These are phyloP conservation scores for Galagoides demidoff DNA, from an alignment of 2,797 vertebrate genomes.

Conservation along the genomic window DNA sequence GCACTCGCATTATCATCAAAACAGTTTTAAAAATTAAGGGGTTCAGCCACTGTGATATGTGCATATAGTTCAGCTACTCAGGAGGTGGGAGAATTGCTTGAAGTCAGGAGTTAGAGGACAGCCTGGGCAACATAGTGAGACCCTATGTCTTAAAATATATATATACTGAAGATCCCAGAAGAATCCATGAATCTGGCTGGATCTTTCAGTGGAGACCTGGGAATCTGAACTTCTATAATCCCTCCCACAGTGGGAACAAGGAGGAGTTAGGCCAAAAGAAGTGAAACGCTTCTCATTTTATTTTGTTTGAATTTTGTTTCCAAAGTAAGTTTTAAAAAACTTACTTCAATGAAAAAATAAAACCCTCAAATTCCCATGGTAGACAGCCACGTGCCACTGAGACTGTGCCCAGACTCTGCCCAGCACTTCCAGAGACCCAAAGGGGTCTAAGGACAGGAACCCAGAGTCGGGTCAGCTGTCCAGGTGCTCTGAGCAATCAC, in stretches of 20 bases:
- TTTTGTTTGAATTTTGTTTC: neutral
- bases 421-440: neutral
- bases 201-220: neutral
- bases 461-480: neutral
- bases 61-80: neutral
- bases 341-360: neutral
- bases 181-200: neutral
- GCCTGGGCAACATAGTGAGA: neutral
- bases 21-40: neutral
- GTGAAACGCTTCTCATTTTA: neutral
- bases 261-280: neutral
- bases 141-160: neutral
- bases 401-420: neutral
- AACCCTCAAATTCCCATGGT: neutral
- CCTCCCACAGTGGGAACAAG: neutral
- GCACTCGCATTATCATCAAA: neutral
- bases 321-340: neutral
- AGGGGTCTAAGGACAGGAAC: neutral
- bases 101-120: neutral
- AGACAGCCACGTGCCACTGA: neutral
- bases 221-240: neutral
- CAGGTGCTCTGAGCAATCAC: rapidly evolving
- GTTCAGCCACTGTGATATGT: neutral
- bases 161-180: neutral
- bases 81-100: neutral